phyloP scores from a whole-genome alignment of 2,797 vertebrate genomes.

The Pipistrellus nathusii region DNA sequence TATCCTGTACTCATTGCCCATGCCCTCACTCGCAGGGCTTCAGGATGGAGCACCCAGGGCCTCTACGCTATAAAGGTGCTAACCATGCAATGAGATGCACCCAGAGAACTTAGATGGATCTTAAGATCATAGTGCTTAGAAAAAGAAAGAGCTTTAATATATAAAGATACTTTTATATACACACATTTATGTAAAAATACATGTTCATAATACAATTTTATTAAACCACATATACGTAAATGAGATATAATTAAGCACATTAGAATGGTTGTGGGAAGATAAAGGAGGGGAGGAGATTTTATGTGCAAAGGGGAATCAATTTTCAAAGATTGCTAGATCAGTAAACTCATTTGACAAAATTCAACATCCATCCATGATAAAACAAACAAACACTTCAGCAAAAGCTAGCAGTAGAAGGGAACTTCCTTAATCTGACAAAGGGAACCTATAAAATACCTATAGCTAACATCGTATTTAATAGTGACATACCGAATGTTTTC shows the following conservation, averaged over 20 bases:
- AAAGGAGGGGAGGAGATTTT: neutral
- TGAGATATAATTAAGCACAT: neutral
- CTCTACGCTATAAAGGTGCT: neutral
- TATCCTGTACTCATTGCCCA: neutral
- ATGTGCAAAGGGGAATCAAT: neutral
- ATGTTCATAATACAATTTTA: neutral
- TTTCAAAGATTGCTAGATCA: conserved; percentile 9
- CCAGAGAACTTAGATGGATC: neutral
- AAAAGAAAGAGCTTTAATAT: neutral
- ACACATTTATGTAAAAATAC: neutral
- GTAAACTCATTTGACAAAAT: conserved; percentile 13
- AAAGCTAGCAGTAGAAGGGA: neutral
- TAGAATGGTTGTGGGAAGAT: neutral
- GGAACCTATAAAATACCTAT: neutral
- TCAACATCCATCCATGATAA: neutral
- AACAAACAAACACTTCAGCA: neutral
- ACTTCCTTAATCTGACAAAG: neutral
- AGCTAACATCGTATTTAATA: neutral
- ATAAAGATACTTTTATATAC: neutral
- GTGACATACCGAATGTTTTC: neutral
- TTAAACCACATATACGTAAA: neutral
- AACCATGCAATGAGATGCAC: neutral
- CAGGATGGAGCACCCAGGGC: neutral
- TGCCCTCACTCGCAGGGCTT: neutral
- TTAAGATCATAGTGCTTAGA: neutral